Evolutionary conservation across 2,797 vertebrate species (phyloP), one percentile per base, ranked within the genome.

Genomic region (Acanthurus lineatus): DNA sequence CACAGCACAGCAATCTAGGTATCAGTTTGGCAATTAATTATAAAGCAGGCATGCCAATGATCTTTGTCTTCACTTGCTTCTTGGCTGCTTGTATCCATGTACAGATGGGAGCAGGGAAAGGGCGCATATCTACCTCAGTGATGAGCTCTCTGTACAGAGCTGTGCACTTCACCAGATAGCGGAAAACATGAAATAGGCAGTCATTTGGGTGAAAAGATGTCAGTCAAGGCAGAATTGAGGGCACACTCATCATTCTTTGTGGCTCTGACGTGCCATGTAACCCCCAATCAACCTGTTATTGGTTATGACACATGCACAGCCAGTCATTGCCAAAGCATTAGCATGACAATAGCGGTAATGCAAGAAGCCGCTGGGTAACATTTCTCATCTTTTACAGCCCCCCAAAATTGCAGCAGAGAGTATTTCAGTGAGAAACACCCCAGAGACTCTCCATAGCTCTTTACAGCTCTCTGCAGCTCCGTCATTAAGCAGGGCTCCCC

Each of bases 11-110:
- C 73, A 77, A 61, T 79, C 51, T 44, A 47, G 60, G 63, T 40
- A 88, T 84, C 74, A 59, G 60, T 82, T 60, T 74, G 22, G 67
- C 68, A 85, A 87, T 89, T 85, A 86, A 80, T 83, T 87, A 85
- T 74, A 73, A 82, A 73, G 69, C 45, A 69, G 54, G 47, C 57
- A 45, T 51, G 73, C 89, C 83, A 82, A 66, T 75, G 65, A 45
- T 67, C 73, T 85, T 74, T 74, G 67, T 77, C 70, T 81, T 76
- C 58, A 61, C 9, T 75, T 56, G 65, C 68, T 76, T 85, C 72
- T 79, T 82, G 76, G 79, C 82, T 79, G 70, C 14, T 32, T 48
- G 48, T 72, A 75, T 79, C 59, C 47, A 73, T 56, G 48, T 64
- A 20, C 16, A 3, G 9, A 22, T n/a, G 25, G 83, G 65, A 69